A percentile compares a stretch with the other conserved stretches of the same genome.
phyloP scores from a whole-genome alignment of 1,140 invertebrate genomes.

The Papilio glaucus region DNA sequence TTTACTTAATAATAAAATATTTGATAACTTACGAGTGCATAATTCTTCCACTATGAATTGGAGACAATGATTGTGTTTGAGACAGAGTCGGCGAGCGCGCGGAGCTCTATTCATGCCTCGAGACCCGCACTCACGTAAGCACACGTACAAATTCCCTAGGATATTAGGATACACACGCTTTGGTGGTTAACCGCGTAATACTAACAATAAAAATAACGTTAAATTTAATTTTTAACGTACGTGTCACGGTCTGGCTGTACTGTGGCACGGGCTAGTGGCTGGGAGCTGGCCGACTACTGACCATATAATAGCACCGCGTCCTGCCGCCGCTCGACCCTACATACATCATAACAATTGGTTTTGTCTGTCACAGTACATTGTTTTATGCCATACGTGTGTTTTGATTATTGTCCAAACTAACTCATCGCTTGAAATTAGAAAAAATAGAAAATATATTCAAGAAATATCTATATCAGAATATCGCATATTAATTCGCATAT shows the following conservation, averaged over 20 bases:
- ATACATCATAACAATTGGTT: slow-evolving; percentile 54
- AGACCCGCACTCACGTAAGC: neutral
- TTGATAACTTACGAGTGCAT: slow-evolving; percentile 57
- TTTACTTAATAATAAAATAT: neutral
- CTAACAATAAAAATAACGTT: slow-evolving; percentile 9
- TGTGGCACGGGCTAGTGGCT: slow-evolving; percentile 45
- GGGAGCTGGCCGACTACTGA: slow-evolving; percentile 54
- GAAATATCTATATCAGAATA: no score
- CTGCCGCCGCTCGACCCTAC: slow-evolving; percentile 66
- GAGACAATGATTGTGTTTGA: slow-evolving; percentile 26
- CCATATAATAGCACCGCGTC: slow-evolving; percentile 70
- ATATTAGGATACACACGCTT: neutral
- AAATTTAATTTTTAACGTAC: slow-evolving; percentile 43
- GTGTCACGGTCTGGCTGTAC: slow-evolving; percentile 44
- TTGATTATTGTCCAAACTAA: neutral
- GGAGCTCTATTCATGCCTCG: slow-evolving; percentile 33
- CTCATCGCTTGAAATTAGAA: neutral
- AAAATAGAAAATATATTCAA: no score
- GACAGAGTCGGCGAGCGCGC: neutral
- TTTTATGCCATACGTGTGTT: slow-evolving; percentile 22
- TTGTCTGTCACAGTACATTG: slow-evolving; percentile 27
- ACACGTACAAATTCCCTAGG: neutral
- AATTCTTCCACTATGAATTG: slow-evolving; percentile 43
- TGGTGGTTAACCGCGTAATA: neutral
- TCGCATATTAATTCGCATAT: neutral